Base-by-base conservation (phyloP, 2,888 invertebrate species). In the Cylindroiulus punctatus region DNA sequence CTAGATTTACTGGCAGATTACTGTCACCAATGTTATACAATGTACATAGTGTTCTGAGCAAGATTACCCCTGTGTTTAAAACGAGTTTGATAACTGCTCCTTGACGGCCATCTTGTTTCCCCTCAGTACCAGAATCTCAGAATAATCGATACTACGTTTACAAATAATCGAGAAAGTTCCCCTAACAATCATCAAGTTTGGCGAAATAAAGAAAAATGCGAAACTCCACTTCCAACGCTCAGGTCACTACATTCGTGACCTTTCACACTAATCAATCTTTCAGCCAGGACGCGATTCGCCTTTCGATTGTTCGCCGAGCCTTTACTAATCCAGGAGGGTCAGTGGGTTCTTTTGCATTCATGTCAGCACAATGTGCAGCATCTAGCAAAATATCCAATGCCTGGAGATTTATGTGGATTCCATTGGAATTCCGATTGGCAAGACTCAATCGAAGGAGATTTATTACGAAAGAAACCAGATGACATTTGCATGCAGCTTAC, bases 341-440 rank as follows among this genome's bases (percentile, higher is more conserved):
- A 0, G 92, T 90, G 0, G 92, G 91, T 10, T 93, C 91, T 7
- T 94, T 91, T 44, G 97, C 96, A 90, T 97, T 97, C 96, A 97
- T 96, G 90, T 97, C 95, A 0, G 97, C 97, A 91, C 97, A 98
- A 90, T 98, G 97, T 8, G 97, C 97, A n/a, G 97, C 96, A 81
- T 96, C 97, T 96, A 22, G 10, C 12, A 36, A 19, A 52, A 17
- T 12, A 52, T n/a, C 19, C 52, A 52, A 17, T 10, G 8, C 44
- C 12, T 44, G 1, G 4, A 12, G 12, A 14, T 44, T 44, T 1
- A 44, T 5, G 14, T 1, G 12, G 44, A 44, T 44, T 44, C 44
- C 10, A 8, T 10, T 5, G 10, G 14, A 44, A 3, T 36, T 36
- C 36, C 44, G 10, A 44, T 12, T 44, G 44, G 4, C 2, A 7